phyloP scores from a whole-genome alignment of 2,797 vertebrate species.

The Balearica regulorum region DNA sequence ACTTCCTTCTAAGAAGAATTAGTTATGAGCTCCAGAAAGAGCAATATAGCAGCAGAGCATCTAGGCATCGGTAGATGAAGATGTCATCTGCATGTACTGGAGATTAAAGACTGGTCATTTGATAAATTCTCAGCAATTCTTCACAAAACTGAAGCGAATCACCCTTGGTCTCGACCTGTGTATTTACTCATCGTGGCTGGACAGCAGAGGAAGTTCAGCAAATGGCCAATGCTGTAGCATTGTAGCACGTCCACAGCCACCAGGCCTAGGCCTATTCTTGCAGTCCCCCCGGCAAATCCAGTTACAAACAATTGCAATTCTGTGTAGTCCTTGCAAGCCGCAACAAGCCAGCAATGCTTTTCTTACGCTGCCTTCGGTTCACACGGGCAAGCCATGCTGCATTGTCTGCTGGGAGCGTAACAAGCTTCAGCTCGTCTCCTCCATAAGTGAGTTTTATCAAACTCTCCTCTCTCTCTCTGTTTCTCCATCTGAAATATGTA shows the following conservation, averaged over 20 bases:
- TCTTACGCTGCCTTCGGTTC: conserved; percentile 54
- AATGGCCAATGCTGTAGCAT: background rate
- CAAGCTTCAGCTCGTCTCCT: conserved; percentile 74
- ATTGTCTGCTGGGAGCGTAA: conserved; percentile 71
- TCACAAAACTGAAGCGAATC: background rate
- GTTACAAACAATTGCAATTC: background rate
- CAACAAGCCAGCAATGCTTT: conserved; percentile 71
- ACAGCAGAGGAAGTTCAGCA: background rate
- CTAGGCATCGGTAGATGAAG: background rate
- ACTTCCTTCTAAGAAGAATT: background rate
- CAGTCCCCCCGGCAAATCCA: background rate
- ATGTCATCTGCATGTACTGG: background rate
- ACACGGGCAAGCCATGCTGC: background rate
- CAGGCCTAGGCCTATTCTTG: background rate
- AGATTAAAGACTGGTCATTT: background rate
- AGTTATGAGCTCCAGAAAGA: background rate
- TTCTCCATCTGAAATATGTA: background rate
- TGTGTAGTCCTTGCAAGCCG: conserved; percentile 66
- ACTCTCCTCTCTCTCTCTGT: conserved; percentile 25
- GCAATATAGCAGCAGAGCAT: background rate
- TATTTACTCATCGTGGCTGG: background rate
- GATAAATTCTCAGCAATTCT: background rate
- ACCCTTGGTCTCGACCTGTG: background rate
- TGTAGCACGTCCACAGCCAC: background rate
- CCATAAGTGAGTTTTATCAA: conserved; percentile 54